phyloP scores from a whole-genome alignment of 1,140 invertebrate genomes.

The Drosophila asahinai region DNA sequence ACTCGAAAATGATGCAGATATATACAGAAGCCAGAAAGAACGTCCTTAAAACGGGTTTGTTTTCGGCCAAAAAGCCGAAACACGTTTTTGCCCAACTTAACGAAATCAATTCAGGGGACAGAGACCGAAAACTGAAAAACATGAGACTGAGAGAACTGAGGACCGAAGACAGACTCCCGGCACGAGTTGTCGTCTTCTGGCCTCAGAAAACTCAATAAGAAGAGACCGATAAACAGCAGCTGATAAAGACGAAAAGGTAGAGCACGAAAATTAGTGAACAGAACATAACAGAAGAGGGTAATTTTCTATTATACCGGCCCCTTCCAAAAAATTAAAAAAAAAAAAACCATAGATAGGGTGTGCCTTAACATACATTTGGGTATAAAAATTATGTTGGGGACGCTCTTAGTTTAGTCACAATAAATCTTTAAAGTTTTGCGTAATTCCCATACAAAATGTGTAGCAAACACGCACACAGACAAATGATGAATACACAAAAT shows the following conservation, averaged over 20 bases:
- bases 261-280: slow-evolving; percentile 73
- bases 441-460: too few relatives aligned
- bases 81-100: slow-evolving; percentile 71
- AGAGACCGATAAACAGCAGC: slow-evolving; percentile 71
- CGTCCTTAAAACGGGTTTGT: slow-evolving; percentile 73
- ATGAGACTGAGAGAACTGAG: slow-evolving; percentile 16
- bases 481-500: too few relatives aligned
- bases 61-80: slow-evolving; percentile 57
- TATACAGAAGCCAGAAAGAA: slow-evolving; percentile 26
- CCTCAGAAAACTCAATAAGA: slow-evolving; percentile 67
- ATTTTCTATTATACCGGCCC: too few relatives aligned
- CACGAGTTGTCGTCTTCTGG: slow-evolving; percentile 60
- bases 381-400: too few relatives aligned
- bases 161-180: slow-evolving; percentile 34
- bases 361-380: too few relatives aligned
- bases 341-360: too few relatives aligned
- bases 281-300: too few relatives aligned
- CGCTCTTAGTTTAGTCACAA: too few relatives aligned
- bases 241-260: slow-evolving; percentile 70
- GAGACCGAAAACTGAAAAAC: slow-evolving; percentile 1
- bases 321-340: too few relatives aligned
- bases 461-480: too few relatives aligned
- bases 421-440: too few relatives aligned
- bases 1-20: slow-evolving; percentile 42
- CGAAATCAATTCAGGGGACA: slow-evolving; percentile 63